Conservation (phyloP, 1,140 invertebrate genomes). For the Callitettix versicolor region DNA sequence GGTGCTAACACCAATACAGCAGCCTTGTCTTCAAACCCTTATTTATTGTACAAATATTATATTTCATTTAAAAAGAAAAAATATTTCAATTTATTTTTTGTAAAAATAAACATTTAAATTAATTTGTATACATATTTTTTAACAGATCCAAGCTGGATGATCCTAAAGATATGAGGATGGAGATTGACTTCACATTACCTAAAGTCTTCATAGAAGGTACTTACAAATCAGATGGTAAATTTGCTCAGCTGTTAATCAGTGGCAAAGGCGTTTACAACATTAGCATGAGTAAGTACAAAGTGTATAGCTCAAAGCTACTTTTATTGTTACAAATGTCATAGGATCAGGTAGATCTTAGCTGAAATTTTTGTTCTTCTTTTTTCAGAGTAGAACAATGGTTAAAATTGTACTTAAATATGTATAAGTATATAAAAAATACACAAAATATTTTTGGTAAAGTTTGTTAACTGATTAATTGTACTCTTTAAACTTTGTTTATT, state of each 20-base stretch:
- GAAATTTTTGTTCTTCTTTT: not conserved
- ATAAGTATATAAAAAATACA: not conserved
- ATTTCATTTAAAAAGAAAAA: too few species aligned
- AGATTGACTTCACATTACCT: slow-evolving; percentile 25
- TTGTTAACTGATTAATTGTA: too few species aligned
- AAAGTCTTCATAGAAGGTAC: slow-evolving; percentile 22
- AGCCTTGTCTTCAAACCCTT: too few species aligned
- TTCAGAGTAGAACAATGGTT: not conserved
- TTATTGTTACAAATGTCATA: too few species aligned
- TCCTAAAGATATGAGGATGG: slow-evolving; percentile 23
- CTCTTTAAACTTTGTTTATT: too few species aligned
- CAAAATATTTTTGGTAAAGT: too few species aligned
- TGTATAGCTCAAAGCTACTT: not conserved
- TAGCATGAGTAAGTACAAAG: slow-evolving; percentile 20
- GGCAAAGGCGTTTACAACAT: slow-evolving; percentile 26
- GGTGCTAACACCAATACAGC: too few species aligned
- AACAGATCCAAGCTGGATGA: slow-evolving; percentile 23
- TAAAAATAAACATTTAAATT: too few species aligned
- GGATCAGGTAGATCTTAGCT: too few species aligned
- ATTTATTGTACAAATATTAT: too few species aligned
- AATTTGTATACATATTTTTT: not conserved
- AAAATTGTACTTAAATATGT: not conserved
- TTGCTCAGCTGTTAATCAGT: slow-evolving; percentile 24
- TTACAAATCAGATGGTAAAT: slow-evolving; percentile 26
- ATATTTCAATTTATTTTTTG: too few species aligned